Conservation (phyloP, 2,797 vertebrate genomes). For the Silurus aristotelis region DNA sequence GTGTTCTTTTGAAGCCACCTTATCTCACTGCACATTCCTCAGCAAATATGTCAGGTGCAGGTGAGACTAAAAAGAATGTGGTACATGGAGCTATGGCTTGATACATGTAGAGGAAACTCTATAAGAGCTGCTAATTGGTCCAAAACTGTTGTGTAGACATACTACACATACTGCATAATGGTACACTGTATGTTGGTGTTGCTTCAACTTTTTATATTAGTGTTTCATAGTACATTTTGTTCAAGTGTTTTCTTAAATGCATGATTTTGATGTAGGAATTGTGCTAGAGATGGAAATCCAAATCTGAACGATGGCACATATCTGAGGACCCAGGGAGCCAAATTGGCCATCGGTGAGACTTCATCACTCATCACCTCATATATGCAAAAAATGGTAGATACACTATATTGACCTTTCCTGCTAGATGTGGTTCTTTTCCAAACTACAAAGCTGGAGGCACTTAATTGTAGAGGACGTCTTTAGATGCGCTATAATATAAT, state of each 20-base stretch:
- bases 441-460: no score
- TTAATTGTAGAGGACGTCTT: no score
- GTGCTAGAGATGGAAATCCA: no score
- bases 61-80: slow-evolving; percentile 16
- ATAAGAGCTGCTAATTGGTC: slow-evolving; percentile 1
- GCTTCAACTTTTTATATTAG: not conserved
- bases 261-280: no score
- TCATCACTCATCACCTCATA: no score
- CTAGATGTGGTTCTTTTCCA: no score
- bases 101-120: not conserved
- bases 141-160: not conserved
- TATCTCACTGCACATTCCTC: slow-evolving; percentile 49
- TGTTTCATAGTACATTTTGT: not conserved
- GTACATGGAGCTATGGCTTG: slow-evolving; percentile 15
- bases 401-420: no score
- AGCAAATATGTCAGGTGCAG: slow-evolving; percentile 29
- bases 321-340: not conserved
- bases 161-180: no score
- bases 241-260: not conserved
- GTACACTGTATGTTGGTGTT: not conserved
- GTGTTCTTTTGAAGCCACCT: slow-evolving; percentile 48
- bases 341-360: not conserved
- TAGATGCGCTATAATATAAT: no score
- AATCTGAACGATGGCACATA: not conserved
- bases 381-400: no score